Evolutionary conservation across 2,113 vertebrate genomes (phyloP), one percentile per base, ranked within the genome.

Genomic region (Prietella phreatophila): DNA sequence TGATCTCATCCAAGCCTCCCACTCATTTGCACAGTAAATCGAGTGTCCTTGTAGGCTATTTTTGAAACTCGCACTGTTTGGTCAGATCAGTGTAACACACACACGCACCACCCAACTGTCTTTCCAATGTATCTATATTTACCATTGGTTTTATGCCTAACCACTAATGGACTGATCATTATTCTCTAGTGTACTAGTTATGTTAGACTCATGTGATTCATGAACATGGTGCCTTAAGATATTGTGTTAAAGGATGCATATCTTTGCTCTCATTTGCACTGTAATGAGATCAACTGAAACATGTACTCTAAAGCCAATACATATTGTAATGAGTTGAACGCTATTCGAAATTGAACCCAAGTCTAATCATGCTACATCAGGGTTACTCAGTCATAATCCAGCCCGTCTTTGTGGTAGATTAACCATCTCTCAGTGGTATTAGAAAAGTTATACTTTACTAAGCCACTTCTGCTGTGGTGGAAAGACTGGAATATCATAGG

Each of bases 401-500:
- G 33, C 89, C 83, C 82, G 91, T 90, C 90, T 91, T 90, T 85
- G 56, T 86, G 89, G 91, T 39, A 91, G 71, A 91, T 88, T 90
- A 92, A 60, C 86, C 47, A 83, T 88, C 90, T 89, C 76, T 89
- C 86, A 84, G 69, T 63, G 87, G 88, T 88, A 91, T 93, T 92
- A 93, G 91, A 89, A 42, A 55, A 86, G 86, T 87, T 94, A 92
- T 92, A 91, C 91, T 88, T 91, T 93, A 93, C 93, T 92, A 90
- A 89, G 79, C 88, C 89, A 84, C 90, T 88, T 82, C 61, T 88
- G 33, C 78, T 92, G 91, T 92, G 92, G 88, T 87, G 88, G 67
- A 91, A 92, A 88, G 73, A 30, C 82, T 91, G 92, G 91, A 93
- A 93, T 90, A 93, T 91, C 90, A 92, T 85, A 80, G 87, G 73